Conservation (phyloP, 2,113 vertebrate genomes). For the Leptosomus discolor region DNA sequence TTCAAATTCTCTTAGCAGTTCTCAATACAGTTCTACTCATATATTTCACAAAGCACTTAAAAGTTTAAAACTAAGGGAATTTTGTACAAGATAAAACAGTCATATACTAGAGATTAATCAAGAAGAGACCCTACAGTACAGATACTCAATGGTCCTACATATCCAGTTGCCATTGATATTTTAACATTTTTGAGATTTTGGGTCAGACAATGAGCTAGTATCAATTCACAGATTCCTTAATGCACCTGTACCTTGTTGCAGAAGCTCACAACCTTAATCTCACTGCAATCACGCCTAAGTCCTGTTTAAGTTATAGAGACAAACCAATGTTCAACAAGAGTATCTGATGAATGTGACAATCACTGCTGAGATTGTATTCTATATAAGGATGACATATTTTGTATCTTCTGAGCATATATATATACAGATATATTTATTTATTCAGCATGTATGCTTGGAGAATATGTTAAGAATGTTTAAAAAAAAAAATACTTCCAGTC, state of each 20-base stretch:
- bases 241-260: not conserved
- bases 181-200: not conserved
- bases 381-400: not conserved
- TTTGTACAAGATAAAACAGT: not conserved
- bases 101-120: not conserved
- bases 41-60: not conserved
- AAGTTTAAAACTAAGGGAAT: not conserved
- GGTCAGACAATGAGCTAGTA: not conserved
- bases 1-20: not conserved
- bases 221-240: not conserved
- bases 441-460: not conserved
- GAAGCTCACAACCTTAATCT: not conserved
- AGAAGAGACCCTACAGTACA: not conserved
- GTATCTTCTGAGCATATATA: not conserved
- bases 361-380: not conserved
- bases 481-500: not conserved
- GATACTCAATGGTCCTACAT: not conserved
- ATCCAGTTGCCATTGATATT: not conserved
- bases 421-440: not conserved
- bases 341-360: not conserved
- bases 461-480: not conserved
- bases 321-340: not conserved
- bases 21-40: not conserved
- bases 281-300: not conserved
- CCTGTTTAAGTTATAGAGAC: not conserved